These are phyloP conservation scores for Suricata suricatta DNA, from an alignment of 2,113 vertebrate genomes.

Conservation along the genomic window DNA sequence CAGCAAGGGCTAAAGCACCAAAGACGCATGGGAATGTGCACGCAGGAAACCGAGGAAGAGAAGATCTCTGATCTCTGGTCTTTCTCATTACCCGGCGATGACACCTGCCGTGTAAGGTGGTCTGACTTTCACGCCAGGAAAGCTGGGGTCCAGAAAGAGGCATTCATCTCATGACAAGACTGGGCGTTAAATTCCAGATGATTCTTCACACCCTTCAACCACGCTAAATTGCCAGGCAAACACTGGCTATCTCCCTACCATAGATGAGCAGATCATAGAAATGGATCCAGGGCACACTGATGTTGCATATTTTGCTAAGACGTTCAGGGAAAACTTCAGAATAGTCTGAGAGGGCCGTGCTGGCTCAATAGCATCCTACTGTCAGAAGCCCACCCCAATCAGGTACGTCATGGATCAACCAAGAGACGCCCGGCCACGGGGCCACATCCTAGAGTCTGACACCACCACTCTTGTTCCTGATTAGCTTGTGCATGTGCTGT, in stretches of 20 bases:
- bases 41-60: accelerated
- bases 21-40: accelerated
- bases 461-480: neutral
- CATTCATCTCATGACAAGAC: neutral
- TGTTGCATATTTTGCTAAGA: neutral
- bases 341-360: neutral
- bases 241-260: neutral
- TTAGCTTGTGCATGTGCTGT: too few species aligned
- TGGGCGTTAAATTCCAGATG: neutral
- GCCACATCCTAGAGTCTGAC: neutral
- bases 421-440: neutral
- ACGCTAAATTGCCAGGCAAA: neutral
- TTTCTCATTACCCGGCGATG: neutral
- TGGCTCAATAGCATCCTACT: neutral
- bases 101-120: neutral
- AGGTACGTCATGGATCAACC: neutral
- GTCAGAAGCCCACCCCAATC: neutral
- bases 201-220: neutral
- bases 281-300: neutral
- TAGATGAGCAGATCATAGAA: neutral
- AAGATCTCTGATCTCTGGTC: too few species aligned
- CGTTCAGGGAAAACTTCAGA: neutral
- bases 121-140: neutral
- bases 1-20: neutral
- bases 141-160: neutral